Evolutionary conservation across 2,888 invertebrate genomes (phyloP).

Genomic region (Clusia tigrina): DNA sequence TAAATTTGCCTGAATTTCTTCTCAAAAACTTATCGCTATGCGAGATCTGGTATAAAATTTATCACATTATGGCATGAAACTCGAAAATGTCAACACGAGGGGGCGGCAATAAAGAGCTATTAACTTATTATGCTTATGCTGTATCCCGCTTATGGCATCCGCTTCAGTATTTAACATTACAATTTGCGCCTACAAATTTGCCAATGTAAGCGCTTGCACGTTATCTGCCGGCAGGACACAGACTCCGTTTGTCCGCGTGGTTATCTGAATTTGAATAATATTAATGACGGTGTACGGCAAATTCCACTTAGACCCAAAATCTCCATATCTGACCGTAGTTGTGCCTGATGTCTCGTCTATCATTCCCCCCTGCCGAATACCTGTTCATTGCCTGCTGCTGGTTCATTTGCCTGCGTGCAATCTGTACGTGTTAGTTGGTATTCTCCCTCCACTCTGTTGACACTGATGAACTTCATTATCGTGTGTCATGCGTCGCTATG

Average conservation of each 20-base stretch:
- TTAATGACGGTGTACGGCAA: slow-evolving; percentile 1
- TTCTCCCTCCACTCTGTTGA: neutral
- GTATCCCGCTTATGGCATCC: neutral
- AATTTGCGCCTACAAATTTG: neutral
- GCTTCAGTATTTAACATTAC: neutral
- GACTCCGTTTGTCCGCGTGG: neutral
- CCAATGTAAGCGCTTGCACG: neutral
- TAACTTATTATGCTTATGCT: neutral
- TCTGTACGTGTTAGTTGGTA: neutral
- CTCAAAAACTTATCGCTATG: neutral
- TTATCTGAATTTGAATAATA: slow-evolving; percentile 8
- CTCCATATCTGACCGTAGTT: neutral
- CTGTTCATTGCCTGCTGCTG: slow-evolving; percentile 27
- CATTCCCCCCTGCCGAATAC: too few relatives aligned
- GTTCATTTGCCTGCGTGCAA: neutral
- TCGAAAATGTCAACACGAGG: neutral
- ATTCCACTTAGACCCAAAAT: neutral
- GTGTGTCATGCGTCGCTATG: too few relatives aligned
- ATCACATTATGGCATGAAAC: neutral
- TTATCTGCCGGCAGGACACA: neutral
- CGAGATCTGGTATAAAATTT: neutral
- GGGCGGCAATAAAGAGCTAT: neutral
- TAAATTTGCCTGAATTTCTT: neutral
- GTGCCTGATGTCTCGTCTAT: too few relatives aligned
- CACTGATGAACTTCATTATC: slow-evolving; percentile 5